Evolutionary conservation across 2,113 vertebrate species (phyloP).

Genomic region (Brevimyrus niger): DNA sequence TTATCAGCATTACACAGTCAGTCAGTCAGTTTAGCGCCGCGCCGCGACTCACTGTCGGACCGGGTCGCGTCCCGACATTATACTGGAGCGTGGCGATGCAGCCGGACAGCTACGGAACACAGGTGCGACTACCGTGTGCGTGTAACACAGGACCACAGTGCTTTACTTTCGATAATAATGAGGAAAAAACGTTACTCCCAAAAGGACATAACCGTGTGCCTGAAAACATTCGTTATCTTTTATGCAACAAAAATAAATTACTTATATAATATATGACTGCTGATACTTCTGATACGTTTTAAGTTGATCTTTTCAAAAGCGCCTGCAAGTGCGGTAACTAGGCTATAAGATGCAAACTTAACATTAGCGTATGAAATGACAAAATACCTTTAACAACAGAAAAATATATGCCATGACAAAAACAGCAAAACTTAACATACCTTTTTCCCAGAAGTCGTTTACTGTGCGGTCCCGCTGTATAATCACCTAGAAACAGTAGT

Average conservation of each 20-base stretch:
- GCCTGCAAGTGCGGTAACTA: background rate
- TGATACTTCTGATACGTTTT: background rate
- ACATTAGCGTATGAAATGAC: background rate
- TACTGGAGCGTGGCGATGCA: background rate
- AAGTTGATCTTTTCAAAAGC: background rate
- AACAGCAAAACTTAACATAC: conserved; percentile 4
- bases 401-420: background rate
- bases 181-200: background rate
- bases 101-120: background rate
- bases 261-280: background rate
- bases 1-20: background rate
- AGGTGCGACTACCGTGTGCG: background rate
- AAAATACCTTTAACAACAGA: background rate
- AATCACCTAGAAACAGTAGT: background rate
- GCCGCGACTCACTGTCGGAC: too few species aligned
- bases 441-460: background rate
- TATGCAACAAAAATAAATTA: background rate
- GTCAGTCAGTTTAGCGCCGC: background rate
- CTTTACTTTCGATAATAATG: background rate
- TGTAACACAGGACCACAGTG: background rate
- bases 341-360: conserved; percentile 7
- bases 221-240: background rate
- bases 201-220: background rate
- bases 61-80: background rate
- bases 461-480: background rate